Evolutionary conservation across 2,888 invertebrate genomes (phyloP), one percentile per base, ranked within the genome.

Genomic region (Cantharis rufa): DNA sequence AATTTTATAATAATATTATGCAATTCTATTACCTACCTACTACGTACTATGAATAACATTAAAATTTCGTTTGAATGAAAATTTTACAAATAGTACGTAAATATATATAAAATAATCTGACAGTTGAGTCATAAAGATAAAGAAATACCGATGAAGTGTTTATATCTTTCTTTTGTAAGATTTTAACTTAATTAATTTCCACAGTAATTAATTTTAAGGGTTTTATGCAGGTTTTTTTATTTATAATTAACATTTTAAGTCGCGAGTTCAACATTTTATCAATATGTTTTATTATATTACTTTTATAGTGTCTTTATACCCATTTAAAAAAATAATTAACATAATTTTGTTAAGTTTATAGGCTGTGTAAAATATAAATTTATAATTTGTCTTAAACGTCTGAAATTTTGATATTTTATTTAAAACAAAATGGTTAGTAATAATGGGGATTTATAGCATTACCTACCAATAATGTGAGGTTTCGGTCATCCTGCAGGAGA

Each of bases 161-260:
- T 74, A 74, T 74, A 74, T 74, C 74, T 74, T 77, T 74, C 71
- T 77, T 77, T 74, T 71, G 74, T 15, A 48, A 15, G 24, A 63
- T 74, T 72, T 74, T 71, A 71, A 13, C 24, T 62, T 71, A 77
- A 77, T 77, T 77, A 77, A 70, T 71, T 74, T 73, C 69, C 71
- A 69, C 71, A 71, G 62, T 9, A 24, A 24, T 9, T 9, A 24
- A 24, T 24, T 24, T 24, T 24, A 24, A 1, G 24, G 9, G 24
- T 24, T 7, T 24, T 7, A 24, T n/a, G n/a, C n/a, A 48, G 7
- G 48, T 48, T 48, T n/a, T n/a, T n/a, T n/a, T n/a, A 48, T 48
- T 48, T n/a, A 48, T n/a, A 13, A 48, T 48, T n/a, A 7, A 48
- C 48, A 48, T 7, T 4, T 48, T 48, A 48, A n/a, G 48, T 1